Percentiles rank a stretch among this genome's conserved stretches.
Evolutionary conservation across 2,888 invertebrate genomes (phyloP).

Genomic region (Alloplasta piceator): DNA sequence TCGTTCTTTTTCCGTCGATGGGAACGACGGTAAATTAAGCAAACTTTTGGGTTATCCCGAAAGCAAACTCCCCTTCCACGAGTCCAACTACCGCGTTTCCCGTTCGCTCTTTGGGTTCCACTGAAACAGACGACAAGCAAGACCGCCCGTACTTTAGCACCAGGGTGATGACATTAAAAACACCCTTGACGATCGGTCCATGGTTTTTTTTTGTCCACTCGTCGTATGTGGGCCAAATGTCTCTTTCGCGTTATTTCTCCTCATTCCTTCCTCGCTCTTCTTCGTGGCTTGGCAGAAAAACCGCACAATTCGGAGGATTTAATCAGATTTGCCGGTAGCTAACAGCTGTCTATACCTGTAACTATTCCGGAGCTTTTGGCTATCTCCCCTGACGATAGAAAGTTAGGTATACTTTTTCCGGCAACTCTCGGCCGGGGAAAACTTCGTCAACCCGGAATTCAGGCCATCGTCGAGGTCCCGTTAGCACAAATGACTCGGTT

Average conservation of each 20-base stretch:
- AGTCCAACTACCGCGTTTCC: slow-evolving; percentile 26
- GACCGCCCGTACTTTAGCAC: slow-evolving; percentile 21
- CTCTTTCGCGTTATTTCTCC: neutral
- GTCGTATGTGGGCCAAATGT: slow-evolving; percentile 16
- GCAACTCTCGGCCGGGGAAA: slow-evolving; percentile 1
- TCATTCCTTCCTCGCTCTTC: slow-evolving; percentile 2
- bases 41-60: slow-evolving; percentile 61
- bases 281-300: slow-evolving; percentile 26
- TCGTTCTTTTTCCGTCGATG: slow-evolving; percentile 32
- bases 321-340: slow-evolving; percentile 47
- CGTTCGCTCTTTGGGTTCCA: slow-evolving; percentile 19
- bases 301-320: slow-evolving; percentile 51
- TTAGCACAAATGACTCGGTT: slow-evolving; percentile 36
- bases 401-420: slow-evolving; percentile 41
- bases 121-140: slow-evolving; percentile 38
- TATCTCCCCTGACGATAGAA: slow-evolving; percentile 46
- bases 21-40: slow-evolving; percentile 60
- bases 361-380: slow-evolving; percentile 20
- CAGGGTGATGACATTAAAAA: slow-evolving; percentile 60
- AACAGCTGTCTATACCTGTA: slow-evolving; percentile 13
- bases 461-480: slow-evolving; percentile 2
- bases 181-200: slow-evolving; percentile 57
- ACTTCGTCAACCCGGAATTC: slow-evolving; percentile 48
- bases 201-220: slow-evolving; percentile 52
- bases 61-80: slow-evolving; percentile 38